A percentile compares a stretch with the other conserved stretches of the same genome.
Conservation (phyloP, 1,140 invertebrate genomes). For the Antheraea mylitta region DNA sequence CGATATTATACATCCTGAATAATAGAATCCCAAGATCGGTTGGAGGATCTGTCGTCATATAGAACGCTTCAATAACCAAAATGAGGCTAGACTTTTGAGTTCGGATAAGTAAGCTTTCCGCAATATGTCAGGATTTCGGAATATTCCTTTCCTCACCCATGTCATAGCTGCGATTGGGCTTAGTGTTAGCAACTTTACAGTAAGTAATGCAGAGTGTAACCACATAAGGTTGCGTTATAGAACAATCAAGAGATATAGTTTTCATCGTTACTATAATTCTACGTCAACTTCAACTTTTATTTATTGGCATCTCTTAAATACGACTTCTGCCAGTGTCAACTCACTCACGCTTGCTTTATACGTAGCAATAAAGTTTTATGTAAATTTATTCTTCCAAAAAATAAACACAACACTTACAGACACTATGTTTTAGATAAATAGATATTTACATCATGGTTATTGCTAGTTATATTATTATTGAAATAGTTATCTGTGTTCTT, state of each 20-base stretch:
- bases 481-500: no score
- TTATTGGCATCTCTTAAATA: no score
- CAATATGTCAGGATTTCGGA: slow-evolving; percentile 39
- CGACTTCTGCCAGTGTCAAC: no score
- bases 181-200: slow-evolving; percentile 44
- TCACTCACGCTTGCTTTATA: no score
- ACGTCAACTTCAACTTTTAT: no score
- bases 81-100: slow-evolving; percentile 50
- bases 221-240: slow-evolving; percentile 3
- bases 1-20: slow-evolving; percentile 34
- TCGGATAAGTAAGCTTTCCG: slow-evolving; percentile 48
- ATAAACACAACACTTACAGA: no score
- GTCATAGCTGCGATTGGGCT: slow-evolving; percentile 29
- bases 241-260: background rate
- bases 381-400: no score
- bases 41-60: slow-evolving; percentile 47
- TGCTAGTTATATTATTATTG: no score
- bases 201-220: slow-evolving; percentile 49
- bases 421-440: no score
- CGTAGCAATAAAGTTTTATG: no score
- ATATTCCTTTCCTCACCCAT: slow-evolving; percentile 15
- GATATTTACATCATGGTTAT: no score
- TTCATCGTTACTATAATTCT: background rate
- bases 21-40: slow-evolving; percentile 28
- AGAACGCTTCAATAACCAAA: slow-evolving; percentile 52